Evolutionary conservation across 2,113 vertebrate species (phyloP).

Genomic region (Paracanthobrama guichenoti): DNA sequence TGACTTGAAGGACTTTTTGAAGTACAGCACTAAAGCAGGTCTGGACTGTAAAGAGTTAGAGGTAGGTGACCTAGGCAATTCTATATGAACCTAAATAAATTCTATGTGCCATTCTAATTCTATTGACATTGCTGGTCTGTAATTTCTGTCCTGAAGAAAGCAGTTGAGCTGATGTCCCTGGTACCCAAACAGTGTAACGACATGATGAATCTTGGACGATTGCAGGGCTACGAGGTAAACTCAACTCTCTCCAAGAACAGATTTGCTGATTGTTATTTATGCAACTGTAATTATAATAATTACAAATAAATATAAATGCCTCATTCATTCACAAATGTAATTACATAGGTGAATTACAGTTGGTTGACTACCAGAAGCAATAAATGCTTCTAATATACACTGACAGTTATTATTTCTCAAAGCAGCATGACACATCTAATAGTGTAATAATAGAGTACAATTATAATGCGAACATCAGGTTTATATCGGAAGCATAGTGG

Average conservation of each 20-base stretch:
- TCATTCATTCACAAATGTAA: neutral
- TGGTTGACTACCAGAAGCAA: neutral
- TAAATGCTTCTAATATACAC: neutral
- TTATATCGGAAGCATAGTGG: neutral
- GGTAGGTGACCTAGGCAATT: slow-evolving; percentile 67
- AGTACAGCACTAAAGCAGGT: slow-evolving; percentile 93
- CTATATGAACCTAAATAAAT: neutral
- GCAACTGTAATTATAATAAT: neutral
- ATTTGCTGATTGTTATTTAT: neutral
- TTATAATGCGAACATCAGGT: neutral
- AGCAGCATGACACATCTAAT: neutral
- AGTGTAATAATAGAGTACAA: slow-evolving; percentile 7
- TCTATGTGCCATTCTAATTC: too few species aligned
- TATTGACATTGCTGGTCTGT: neutral
- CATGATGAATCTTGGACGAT: slow-evolving; percentile 97
- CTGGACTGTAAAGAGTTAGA: slow-evolving; percentile 91
- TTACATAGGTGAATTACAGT: neutral
- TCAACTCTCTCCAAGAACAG: neutral
- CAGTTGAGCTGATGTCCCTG: slow-evolving; percentile 92
- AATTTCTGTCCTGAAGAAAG: slow-evolving; percentile 73
- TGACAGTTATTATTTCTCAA: neutral
- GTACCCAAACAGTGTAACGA: slow-evolving; percentile 98
- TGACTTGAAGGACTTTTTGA: slow-evolving; percentile 87
- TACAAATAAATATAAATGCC: too few species aligned
- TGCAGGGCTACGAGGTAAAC: slow-evolving; percentile 97